These are phyloP conservation scores for Drosophila paranaensis DNA, from an alignment of 2,888 invertebrate genomes.

Conservation along the genomic window DNA sequence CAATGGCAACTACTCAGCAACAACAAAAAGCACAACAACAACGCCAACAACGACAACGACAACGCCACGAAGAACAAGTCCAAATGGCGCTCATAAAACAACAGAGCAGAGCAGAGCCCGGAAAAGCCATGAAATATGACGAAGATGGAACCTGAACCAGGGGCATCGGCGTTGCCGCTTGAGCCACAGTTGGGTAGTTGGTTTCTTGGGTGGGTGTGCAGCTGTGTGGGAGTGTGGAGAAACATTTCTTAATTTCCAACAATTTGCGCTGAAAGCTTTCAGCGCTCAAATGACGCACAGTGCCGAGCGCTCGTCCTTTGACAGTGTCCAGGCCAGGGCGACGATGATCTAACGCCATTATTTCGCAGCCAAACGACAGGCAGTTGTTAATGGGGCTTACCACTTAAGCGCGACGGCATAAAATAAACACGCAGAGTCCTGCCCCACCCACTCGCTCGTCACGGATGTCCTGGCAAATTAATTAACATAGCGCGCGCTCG, in stretches of 20 bases:
- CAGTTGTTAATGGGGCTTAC: slow-evolving; percentile 81
- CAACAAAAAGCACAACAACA: slow-evolving; percentile 19
- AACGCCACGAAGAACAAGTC: slow-evolving; percentile 36
- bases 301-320: slow-evolving; percentile 25
- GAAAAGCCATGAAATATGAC: slow-evolving; percentile 74
- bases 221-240: slow-evolving; percentile 39
- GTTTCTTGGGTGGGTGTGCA: slow-evolving; percentile 36
- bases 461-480: slow-evolving; percentile 81
- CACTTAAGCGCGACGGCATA: slow-evolving; percentile 80
- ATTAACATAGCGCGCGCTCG: slow-evolving; percentile 73
- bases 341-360: slow-evolving; percentile 81
- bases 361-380: slow-evolving; percentile 76
- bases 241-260: slow-evolving; percentile 82
- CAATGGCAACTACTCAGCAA: slow-evolving; percentile 59
- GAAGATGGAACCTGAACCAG: slow-evolving; percentile 55
- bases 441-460: slow-evolving; percentile 24
- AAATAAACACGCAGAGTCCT: slow-evolving; percentile 70
- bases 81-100: slow-evolving; percentile 77
- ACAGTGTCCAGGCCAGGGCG: slow-evolving; percentile 56
- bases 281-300: slow-evolving; percentile 76
- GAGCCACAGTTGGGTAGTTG: slow-evolving; percentile 26
- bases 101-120: slow-evolving; percentile 67
- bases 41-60: slow-evolving; percentile 20
- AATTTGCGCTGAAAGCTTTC: slow-evolving; percentile 80
- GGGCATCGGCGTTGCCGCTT: slow-evolving; percentile 28